Conservation (phyloP, 2,797 vertebrate species). For the Eutrigla gurnardus region DNA sequence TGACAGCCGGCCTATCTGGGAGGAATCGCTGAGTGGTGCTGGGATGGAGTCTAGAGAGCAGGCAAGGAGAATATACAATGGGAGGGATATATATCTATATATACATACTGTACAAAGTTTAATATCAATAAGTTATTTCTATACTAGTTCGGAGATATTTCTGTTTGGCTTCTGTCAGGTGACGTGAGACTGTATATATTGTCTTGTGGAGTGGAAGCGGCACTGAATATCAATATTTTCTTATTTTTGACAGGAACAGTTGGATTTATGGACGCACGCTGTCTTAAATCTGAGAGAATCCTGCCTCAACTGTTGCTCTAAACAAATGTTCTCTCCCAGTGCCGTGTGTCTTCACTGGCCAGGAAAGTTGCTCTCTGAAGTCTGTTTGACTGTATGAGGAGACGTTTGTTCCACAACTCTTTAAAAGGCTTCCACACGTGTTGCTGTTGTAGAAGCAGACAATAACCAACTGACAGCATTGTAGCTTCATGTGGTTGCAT, state of each 20-base stretch:
- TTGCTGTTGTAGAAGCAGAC: not conserved
- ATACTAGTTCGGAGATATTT: slow-evolving; percentile 5
- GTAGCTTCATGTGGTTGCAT: not conserved
- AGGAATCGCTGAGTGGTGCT: slow-evolving; percentile 25
- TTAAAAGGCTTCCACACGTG: not conserved
- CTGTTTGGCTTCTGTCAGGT: slow-evolving; percentile 7
- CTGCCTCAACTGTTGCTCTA: not conserved
- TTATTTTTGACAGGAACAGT: slow-evolving; percentile 8
- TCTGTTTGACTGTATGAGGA: slow-evolving; percentile 4
- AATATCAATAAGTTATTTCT: slow-evolving; percentile 15
- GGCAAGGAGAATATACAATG: not conserved
- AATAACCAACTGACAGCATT: not conserved
- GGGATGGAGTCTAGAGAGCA: slow-evolving; percentile 5
- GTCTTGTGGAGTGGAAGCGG: not conserved
- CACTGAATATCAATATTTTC: slow-evolving; percentile 8
- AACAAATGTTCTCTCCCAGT: slow-evolving; percentile 11
- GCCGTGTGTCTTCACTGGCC: not conserved
- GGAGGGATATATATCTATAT: not conserved
- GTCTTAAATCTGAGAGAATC: not conserved
- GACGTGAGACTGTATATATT: too few species aligned
- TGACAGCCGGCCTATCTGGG: slow-evolving; percentile 45
- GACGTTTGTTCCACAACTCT: slow-evolving; percentile 12
- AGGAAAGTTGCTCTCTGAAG: slow-evolving; percentile 12
- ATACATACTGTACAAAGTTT: not conserved
- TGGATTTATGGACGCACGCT: slow-evolving; percentile 3